phyloP scores from a whole-genome alignment of 2,113 vertebrate genomes.

The Ammodytes marinus region DNA sequence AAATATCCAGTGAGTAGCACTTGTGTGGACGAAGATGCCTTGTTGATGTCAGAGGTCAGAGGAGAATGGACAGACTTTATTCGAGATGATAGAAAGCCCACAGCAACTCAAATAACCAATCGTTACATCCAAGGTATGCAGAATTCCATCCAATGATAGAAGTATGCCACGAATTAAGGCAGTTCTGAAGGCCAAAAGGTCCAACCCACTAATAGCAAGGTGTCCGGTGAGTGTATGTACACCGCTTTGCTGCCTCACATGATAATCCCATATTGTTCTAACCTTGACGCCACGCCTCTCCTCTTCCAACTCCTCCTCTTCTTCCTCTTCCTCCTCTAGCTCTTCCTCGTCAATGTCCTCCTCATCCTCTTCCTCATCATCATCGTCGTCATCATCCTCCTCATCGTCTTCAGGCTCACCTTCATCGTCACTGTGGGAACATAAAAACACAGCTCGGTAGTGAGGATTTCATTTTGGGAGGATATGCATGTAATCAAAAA shows the following conservation, averaged over 20 bases:
- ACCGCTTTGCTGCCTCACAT: background rate
- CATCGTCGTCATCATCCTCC: constrained; percentile 43
- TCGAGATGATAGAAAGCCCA: too few relatives aligned
- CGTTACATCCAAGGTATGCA: too few relatives aligned
- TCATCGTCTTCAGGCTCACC: constrained; percentile 81
- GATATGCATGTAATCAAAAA: too few relatives aligned
- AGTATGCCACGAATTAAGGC: too few relatives aligned
- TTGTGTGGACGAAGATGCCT: too few relatives aligned
- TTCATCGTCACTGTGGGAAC: constrained; percentile 81
- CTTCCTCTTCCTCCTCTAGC: constrained; percentile 43
- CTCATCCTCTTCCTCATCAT: constrained; percentile 3
- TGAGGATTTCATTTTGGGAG: background rate
- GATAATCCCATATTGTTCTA: background rate
- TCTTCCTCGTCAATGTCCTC: constrained; percentile 53
- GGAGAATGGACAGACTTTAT: too few relatives aligned
- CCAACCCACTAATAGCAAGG: too few relatives aligned
- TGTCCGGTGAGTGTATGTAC: background rate
- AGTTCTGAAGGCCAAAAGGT: too few relatives aligned
- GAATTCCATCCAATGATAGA: too few relatives aligned
- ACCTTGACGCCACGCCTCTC: constrained; percentile 68
- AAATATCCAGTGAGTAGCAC: too few relatives aligned
- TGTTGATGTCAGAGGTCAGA: too few relatives aligned
- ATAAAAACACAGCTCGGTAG: background rate
- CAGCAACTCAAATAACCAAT: too few relatives aligned
- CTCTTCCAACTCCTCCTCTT: constrained; percentile 69